Base-by-base conservation (phyloP, 2,797 vertebrate species). In the Liparis tanakae region DNA sequence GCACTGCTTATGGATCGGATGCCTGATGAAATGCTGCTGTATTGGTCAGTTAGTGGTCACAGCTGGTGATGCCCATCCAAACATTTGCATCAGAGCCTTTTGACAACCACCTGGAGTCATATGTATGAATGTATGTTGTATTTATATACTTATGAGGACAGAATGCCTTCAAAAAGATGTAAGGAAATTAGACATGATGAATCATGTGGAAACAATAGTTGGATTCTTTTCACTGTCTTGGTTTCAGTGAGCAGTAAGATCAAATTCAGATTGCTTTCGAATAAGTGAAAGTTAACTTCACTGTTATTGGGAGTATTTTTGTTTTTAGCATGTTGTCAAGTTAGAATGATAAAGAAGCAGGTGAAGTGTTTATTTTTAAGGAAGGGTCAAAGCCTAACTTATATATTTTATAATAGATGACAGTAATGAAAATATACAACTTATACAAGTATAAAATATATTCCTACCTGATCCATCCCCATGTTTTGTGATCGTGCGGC, bases 131-230 rank as follows among this genome's bases (percentile, higher is more conserved):
- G 18, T 62, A 56, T 69, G 65, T 51, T 56, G 72, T 82, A 73
- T 86, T 89, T 74, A 37, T 80, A 74, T 85, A 78, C 84, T 81
- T 74, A 61, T 85, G 90, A 79, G 90, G 90, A 89, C 80, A 56
- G n/a, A 59, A 58, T 18, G 20, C 2, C 22, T 67, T 63, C 0
- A 25, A n/a, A 55, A n/a, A 22, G 0, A 1, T 30, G 4, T 41
- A 14, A 76, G 10, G 7, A 54, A 43, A 25, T 34, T 18, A 15
- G 8, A 57, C 14, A 46, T 46, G 8, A 67, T 44, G 6, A 20
- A 33, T 67, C n/a, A 44, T 33, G 25, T 30, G 22, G 25, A 44
- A 56, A 55, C 10, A 56, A 17, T 33, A 39, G 10, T 5, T 20
- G 9, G 10, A 59, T 37, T 64, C 4, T 20, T 25, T 64, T 58